These are phyloP conservation scores for Miichthys miiuy DNA, from an alignment of 2,797 vertebrate species.

Conservation along the genomic window DNA sequence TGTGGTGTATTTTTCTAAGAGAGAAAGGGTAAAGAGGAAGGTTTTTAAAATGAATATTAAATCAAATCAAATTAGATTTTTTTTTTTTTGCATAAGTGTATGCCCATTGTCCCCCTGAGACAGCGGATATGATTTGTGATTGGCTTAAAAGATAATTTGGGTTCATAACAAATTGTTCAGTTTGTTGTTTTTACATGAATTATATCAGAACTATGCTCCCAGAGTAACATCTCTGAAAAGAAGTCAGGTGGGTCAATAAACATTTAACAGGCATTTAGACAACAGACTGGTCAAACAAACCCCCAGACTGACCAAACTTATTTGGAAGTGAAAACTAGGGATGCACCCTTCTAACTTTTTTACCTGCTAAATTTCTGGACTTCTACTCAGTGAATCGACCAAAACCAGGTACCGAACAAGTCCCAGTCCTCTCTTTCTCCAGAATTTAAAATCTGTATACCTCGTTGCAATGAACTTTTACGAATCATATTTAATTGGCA, in stretches of 20 bases:
- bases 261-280: not conserved
- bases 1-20: slow-evolving; percentile 41
- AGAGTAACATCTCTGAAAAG: not conserved
- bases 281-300: not conserved
- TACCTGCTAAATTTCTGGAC: not conserved
- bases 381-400: not conserved
- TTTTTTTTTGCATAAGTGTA: slow-evolving; percentile 9
- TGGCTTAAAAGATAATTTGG: slow-evolving; percentile 34
- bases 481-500: not conserved
- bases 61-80: slow-evolving; percentile 39
- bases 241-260: slow-evolving; percentile 10
- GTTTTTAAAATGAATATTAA: slow-evolving; percentile 56
- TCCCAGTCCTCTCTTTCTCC: not conserved
- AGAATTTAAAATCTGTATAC: not conserved
- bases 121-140: slow-evolving; percentile 30
- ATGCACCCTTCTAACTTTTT: not conserved
- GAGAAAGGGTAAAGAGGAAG: slow-evolving; percentile 44
- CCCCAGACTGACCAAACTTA: not conserved
- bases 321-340: not conserved
- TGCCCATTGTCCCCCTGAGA: slow-evolving; percentile 29
- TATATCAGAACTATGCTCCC: slow-evolving; percentile 16
- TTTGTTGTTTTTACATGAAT: not conserved
- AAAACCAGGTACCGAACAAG: not conserved
- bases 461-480: not conserved
- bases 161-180: slow-evolving; percentile 3